Base-by-base conservation (phyloP, 2,888 invertebrate genomes). In the Epinotia ramella region DNA sequence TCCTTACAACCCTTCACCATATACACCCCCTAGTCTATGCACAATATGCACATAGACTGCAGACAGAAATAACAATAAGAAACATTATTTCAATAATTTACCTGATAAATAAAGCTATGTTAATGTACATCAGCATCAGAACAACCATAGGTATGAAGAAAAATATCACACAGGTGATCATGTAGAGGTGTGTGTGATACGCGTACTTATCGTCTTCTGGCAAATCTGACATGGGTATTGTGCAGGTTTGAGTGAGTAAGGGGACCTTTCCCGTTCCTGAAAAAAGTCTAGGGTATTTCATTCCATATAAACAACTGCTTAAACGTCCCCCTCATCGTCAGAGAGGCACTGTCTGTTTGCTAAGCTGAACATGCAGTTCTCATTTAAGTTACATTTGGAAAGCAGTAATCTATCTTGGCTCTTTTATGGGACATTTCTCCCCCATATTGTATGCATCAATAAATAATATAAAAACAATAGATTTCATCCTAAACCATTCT, bases 71-170 rank as follows among this genome's bases (percentile, higher is more conserved):
- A 46, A 13, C 3, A n/a, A 2, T 7, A n/a, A 4, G n/a, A 7
- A 53, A 53, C 6, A 46, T 16, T 18, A 20, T 57, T 7, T n/a
- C 18, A 11, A 20, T 20, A 57, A 57, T 63, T 46, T 71, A 77
- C 77, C 77, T 65, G 56, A 77, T 46, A 74, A 40, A 73, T 28
- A 74, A 11, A 20, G 70, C 73, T 28, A 77, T 77, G 24, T 20
- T 73, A 1, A 67, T 66, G 7, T 77, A 77, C 40, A 74, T 62
- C 16, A 73, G 12, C 9, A 56, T 18, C 12, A 77, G 49, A 16
- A 77, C 28, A 24, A n/a, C 46, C 70, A 77, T 74, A 4, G 77
- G 77, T n/a, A 77, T 12, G 46, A 77, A 70, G 62, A 77, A 77
- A 12, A 77, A 74, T 3, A 74, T 2, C 1, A 70, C 65, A 7